Percentiles rank a stretch among this genome's conserved stretches.
Conservation (phyloP, 2,888 invertebrate genomes). For the Stenichneumon culpator region DNA sequence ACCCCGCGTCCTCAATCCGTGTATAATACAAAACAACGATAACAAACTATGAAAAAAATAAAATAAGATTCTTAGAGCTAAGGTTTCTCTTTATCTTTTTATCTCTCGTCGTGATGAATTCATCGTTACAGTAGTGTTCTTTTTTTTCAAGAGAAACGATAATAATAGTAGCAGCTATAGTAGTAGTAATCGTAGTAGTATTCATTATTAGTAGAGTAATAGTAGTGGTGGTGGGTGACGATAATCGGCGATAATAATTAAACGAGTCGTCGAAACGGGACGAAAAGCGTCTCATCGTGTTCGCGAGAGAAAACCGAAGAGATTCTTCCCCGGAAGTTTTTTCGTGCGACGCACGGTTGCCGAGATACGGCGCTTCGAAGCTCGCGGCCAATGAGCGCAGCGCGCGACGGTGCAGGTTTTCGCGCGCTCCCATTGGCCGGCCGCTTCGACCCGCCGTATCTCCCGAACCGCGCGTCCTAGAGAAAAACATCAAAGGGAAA, state of each 20-base stretch:
- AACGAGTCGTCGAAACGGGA: not conserved
- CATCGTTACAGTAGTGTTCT: conserved; percentile 70
- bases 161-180: conserved; percentile 54
- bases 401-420: not conserved
- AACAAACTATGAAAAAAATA: conserved; percentile 82
- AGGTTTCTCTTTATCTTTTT: not conserved
- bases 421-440: not conserved
- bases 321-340: not conserved
- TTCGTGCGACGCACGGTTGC: not conserved
- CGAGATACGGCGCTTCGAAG: not conserved
- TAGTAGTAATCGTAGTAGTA: conserved; percentile 81
- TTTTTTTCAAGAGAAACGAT: conserved; percentile 57
- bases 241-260: conserved; percentile 36
- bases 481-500: conserved; percentile 1
- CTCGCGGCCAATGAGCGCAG: not conserved
- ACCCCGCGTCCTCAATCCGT: conserved; percentile 68
- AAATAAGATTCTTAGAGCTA: conserved; percentile 74
- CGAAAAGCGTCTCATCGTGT: not conserved
- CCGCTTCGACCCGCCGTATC: not conserved
- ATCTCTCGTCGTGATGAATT: conserved; percentile 50
- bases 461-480: not conserved
- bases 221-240: conserved; percentile 48
- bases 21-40: conserved; percentile 84
- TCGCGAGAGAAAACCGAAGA: not conserved
- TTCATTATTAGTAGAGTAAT: conserved; percentile 59